These are phyloP conservation scores for Pristionchus maxplancki DNA, from an alignment of 2,888 invertebrate genomes.

Conservation along the genomic window DNA sequence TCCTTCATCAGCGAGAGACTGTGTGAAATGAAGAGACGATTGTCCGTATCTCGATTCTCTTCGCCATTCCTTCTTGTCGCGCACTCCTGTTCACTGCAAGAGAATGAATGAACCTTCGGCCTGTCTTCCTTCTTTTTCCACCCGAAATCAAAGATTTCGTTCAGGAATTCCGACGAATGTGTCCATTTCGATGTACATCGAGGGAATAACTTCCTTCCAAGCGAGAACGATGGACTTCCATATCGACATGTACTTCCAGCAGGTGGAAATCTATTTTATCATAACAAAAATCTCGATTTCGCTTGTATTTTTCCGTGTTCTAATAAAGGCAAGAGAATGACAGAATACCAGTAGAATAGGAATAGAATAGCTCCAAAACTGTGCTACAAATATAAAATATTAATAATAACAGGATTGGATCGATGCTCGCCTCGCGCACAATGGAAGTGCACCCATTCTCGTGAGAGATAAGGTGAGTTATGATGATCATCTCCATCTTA, in stretches of 20 bases:
- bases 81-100: constrained; percentile 17
- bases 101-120: background rate
- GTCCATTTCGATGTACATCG: constrained; percentile 76
- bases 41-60: background rate
- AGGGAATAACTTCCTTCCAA: constrained; percentile 76
- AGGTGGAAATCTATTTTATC: constrained; percentile 52
- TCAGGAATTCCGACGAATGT: constrained; percentile 75
- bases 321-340: too few relatives aligned
- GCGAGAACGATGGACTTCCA: constrained; percentile 78
- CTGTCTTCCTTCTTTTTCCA: background rate
- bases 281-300: background rate
- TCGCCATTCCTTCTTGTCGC: background rate
- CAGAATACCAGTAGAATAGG: too few relatives aligned
- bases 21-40: too few relatives aligned
- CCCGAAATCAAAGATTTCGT: background rate
- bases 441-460: constrained; percentile 72
- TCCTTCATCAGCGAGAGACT: too few relatives aligned
- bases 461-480: constrained; percentile 67
- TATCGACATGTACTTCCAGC: constrained; percentile 77
- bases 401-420: constrained; percentile 67
- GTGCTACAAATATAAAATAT: too few relatives aligned
- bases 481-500: constrained; percentile 46
- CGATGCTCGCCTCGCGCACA: constrained; percentile 73
- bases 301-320: too few relatives aligned
- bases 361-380: too few relatives aligned